Base-by-base conservation (phyloP, 2,888 invertebrate genomes). In the Carpatolechia fugitivella region DNA sequence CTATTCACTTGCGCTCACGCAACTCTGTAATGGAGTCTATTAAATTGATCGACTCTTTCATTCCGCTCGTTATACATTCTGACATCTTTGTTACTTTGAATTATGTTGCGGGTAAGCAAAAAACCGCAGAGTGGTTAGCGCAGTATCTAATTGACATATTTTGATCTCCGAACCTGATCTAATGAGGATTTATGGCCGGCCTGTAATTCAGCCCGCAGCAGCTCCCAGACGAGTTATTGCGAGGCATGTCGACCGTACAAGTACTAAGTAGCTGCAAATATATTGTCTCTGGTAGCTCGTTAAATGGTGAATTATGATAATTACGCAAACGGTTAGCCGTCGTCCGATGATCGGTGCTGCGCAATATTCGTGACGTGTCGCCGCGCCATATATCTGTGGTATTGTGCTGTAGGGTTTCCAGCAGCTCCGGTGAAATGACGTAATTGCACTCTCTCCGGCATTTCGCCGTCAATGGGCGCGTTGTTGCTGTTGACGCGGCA, bases 401-500 rank as follows among this genome's bases (percentile, higher is more conserved):
- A 58, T 49, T 56, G 55, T 58, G 56, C 6, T 24, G 3, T 6
- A 24, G 24, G 24, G 24, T 24, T 24, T n/a, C n/a, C 3, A 24
- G 24, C 24, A 55, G 46, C 44, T 35, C 51, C 52, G 60, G 55
- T 55, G 56, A 62, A 61, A 56, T 61, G 59, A 61, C 52, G 62
- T 64, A 65, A 65, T 62, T 63, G 65, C 65, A 60, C 63, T 61
- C 62, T 57, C 58, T 10, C 58, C 56, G 60, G 55, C 60, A 63
- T 69, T 69, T 66, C 63, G 61, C 65, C 58, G 64, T 56, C 54
- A 38, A 53, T 52, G 56, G 33, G 56, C 52, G 52, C 53, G 53
- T 58, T 48, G 57, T 63, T 69, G 70, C 63, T 63, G 74, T 66
- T 73, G 79, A 77, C 75, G 72, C 74, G 72, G 66, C 56, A 70